These are phyloP conservation scores for Orchestes rusci DNA, from an alignment of 2,888 invertebrate species.

Conservation along the genomic window DNA sequence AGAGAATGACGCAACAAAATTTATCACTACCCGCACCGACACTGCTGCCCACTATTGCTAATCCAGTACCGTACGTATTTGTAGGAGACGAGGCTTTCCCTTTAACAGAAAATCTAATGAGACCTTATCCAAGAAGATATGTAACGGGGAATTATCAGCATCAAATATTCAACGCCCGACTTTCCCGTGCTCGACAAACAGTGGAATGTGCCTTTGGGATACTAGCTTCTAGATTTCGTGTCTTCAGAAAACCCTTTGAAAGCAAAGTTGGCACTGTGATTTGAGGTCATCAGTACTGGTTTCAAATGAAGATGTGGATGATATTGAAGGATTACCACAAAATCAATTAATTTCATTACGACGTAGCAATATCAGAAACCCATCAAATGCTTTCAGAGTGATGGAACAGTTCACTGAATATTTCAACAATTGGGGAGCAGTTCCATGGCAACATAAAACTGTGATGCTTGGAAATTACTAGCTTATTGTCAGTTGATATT, in stretches of 20 bases:
- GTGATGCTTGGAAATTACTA: slow-evolving; percentile 4
- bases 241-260: slow-evolving; percentile 23
- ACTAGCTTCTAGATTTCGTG: slow-evolving; percentile 15
- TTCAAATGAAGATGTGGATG: not conserved
- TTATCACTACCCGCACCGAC: slow-evolving; percentile 15
- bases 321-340: slow-evolving; percentile 7
- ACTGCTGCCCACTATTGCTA: slow-evolving; percentile 7
- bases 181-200: slow-evolving; percentile 15
- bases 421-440: slow-evolving; percentile 1
- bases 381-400: not conserved
- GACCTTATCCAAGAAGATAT: slow-evolving; percentile 8
- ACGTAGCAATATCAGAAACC: slow-evolving; percentile 1
- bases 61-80: slow-evolving; percentile 29
- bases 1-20: slow-evolving; percentile 12
- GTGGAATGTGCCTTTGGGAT: slow-evolving; percentile 27
- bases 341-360: slow-evolving; percentile 8
- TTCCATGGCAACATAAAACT: slow-evolving; percentile 5
- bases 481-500: too few species aligned
- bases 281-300: too few species aligned
- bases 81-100: slow-evolving; percentile 41
- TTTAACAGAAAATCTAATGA: slow-evolving; percentile 6
- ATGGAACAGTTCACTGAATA: slow-evolving; percentile 8
- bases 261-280: slow-evolving; percentile 21
- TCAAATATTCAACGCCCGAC: slow-evolving; percentile 17
- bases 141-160: slow-evolving; percentile 8